Conservation (phyloP, 1,140 invertebrate species). For the Agrypnia vestita region DNA sequence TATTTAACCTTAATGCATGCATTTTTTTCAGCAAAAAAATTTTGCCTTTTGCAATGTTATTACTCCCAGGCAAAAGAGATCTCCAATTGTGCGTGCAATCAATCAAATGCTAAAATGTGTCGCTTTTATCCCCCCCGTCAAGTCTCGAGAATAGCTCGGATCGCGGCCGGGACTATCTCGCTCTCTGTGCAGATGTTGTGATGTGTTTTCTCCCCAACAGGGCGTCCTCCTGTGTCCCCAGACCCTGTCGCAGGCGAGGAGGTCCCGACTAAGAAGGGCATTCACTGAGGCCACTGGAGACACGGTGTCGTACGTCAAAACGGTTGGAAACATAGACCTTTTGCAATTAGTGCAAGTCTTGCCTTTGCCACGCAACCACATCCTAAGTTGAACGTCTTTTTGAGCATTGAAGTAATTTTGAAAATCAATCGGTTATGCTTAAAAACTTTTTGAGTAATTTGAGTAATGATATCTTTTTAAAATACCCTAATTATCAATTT, state of each 20-base stretch:
- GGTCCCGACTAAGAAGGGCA: slow-evolving; percentile 85
- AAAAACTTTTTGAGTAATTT: no score
- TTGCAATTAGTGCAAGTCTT: slow-evolving; percentile 41
- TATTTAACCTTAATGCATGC: no score
- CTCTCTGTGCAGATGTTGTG: slow-evolving; percentile 33
- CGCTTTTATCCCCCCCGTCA: no score
- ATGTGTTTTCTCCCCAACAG: slow-evolving; percentile 73
- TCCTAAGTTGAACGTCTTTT: neutral
- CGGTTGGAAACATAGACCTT: slow-evolving; percentile 75
- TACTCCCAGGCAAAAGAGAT: no score
- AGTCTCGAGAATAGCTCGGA: no score
- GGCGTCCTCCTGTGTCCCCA: slow-evolving; percentile 90
- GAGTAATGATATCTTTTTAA: no score
- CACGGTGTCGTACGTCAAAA: slow-evolving; percentile 90
- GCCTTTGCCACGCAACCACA: slow-evolving; percentile 33
- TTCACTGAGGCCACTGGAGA: slow-evolving; percentile 91
- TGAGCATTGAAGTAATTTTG: neutral
- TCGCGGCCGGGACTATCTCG: no score
- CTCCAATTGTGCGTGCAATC: no score
- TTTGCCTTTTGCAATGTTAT: no score
- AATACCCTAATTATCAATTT: no score
- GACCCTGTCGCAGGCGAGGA: slow-evolving; percentile 88
- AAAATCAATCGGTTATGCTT: neutral
- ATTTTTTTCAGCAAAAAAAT: no score
- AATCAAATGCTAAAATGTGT: no score